phyloP scores from a whole-genome alignment of 2,888 invertebrate species.

The Halocaridina rubra region DNA sequence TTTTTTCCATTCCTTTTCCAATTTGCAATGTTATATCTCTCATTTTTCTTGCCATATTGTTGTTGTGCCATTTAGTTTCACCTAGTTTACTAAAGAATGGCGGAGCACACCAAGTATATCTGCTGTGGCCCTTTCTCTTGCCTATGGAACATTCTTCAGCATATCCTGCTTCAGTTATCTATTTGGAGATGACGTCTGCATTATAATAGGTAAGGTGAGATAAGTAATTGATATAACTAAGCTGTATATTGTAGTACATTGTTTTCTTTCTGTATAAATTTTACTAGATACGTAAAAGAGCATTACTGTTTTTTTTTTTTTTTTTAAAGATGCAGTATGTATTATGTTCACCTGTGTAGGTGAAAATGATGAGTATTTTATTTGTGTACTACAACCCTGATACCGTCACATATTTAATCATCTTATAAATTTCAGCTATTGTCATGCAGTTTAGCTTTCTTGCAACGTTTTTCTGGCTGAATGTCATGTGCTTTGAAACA shows the following conservation, averaged over 20 bases:
- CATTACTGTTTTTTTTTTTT: no score
- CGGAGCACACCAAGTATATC: not conserved
- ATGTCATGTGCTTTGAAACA: not conserved
- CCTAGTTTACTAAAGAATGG: not conserved
- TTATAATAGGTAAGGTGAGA: not conserved
- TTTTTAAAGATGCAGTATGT: no score
- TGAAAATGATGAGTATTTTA: no score
- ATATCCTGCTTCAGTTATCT: not conserved
- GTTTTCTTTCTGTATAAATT: no score
- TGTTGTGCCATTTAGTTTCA: not conserved
- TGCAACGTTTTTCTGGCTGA: not conserved
- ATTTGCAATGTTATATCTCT: not conserved
- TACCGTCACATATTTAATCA: no score
- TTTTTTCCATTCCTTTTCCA: not conserved
- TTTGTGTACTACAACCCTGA: no score
- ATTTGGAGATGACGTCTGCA: not conserved
- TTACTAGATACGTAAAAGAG: no score
- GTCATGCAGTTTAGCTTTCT: not conserved
- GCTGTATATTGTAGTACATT: no score
- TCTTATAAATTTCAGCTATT: not conserved
- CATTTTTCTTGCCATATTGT: not conserved
- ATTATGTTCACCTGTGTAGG: no score
- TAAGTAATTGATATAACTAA: no score
- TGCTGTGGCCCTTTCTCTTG: not conserved
- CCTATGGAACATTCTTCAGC: not conserved